phyloP scores from a whole-genome alignment of 2,888 invertebrate genomes.

The Loripinus fragilis region DNA sequence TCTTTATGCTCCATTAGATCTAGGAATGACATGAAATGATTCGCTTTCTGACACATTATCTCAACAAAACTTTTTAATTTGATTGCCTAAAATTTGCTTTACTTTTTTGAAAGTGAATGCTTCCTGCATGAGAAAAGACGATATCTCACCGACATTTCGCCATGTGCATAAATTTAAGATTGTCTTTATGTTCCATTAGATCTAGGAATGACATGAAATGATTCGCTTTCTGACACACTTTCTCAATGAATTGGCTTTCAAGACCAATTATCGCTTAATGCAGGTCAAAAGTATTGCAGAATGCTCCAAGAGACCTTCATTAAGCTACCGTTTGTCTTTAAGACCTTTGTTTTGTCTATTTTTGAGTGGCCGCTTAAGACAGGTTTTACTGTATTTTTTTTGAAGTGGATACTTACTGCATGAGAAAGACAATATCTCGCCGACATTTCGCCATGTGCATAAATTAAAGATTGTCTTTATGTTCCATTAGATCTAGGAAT shows the following conservation, averaged over 20 bases:
- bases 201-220: slow-evolving; percentile 87
- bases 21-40: slow-evolving; percentile 88
- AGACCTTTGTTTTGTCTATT: too few species aligned
- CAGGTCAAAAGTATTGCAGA: too few species aligned
- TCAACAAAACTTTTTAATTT: slow-evolving; percentile 86
- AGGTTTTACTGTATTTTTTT: too few species aligned
- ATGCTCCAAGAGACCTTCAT: too few species aligned
- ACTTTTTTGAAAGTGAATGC: too few species aligned
- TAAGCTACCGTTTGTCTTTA: too few species aligned
- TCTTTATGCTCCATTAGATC: slow-evolving; percentile 79
- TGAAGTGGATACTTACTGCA: slow-evolving; percentile 89
- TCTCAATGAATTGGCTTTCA: slow-evolving; percentile 79
- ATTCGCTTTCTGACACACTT: slow-evolving; percentile 87
- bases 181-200: slow-evolving; percentile 79
- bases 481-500: slow-evolving; percentile 81
- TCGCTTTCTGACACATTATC: slow-evolving; percentile 86
- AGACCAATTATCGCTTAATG: too few species aligned
- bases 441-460: slow-evolving; percentile 84
- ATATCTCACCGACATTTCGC: slow-evolving; percentile 89
- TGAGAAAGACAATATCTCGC: slow-evolving; percentile 96
- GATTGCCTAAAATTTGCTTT: too few species aligned
- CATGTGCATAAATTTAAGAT: slow-evolving; percentile 75
- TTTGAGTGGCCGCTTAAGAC: slow-evolving; percentile 88
- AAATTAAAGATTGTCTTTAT: slow-evolving; percentile 73
- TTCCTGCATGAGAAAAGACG: slow-evolving; percentile 95